A percentile compares a stretch with the other conserved stretches of the same genome.
These are phyloP conservation scores for Sarcophaga subvicina DNA, from an alignment of 2,888 invertebrate species.

Conservation along the genomic window DNA sequence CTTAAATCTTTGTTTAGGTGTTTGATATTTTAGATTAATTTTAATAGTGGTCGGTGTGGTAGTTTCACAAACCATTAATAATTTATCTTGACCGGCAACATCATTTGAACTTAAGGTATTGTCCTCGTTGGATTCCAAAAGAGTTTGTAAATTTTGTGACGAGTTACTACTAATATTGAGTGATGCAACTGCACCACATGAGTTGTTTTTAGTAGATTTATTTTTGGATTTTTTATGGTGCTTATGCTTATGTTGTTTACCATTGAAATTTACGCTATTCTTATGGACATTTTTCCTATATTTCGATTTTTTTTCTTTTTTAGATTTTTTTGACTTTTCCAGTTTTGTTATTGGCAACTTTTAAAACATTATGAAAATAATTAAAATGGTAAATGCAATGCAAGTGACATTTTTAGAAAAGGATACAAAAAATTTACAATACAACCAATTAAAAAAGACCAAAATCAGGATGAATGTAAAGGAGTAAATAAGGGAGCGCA, in stretches of 20 bases:
- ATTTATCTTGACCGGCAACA: constrained; percentile 18
- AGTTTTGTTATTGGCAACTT: constrained; percentile 48
- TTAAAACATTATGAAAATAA: constrained; percentile 20
- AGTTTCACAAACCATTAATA: constrained; percentile 63
- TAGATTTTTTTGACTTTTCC: constrained; percentile 70
- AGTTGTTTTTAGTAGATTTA: constrained; percentile 50
- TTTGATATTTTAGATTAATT: constrained; percentile 76
- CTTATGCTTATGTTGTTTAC: constrained; percentile 66
- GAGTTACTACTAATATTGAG: constrained; percentile 15
- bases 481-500: not conserved
- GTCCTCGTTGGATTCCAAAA: constrained; percentile 19
- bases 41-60: constrained; percentile 73
- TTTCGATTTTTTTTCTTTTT: constrained; percentile 72
- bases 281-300: constrained; percentile 69
- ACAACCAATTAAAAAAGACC: constrained; percentile 31
- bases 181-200: not conserved
- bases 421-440: constrained; percentile 10
- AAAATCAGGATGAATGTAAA: not conserved
- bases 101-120: not conserved
- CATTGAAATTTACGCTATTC: constrained; percentile 66
- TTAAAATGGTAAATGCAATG: not conserved
- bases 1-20: constrained; percentile 66
- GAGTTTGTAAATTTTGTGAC: constrained; percentile 19
- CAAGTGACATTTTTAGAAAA: constrained; percentile 19
- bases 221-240: constrained; percentile 65